Evolutionary conservation across 2,888 invertebrate species (phyloP).

Genomic region (Aromia moschata): DNA sequence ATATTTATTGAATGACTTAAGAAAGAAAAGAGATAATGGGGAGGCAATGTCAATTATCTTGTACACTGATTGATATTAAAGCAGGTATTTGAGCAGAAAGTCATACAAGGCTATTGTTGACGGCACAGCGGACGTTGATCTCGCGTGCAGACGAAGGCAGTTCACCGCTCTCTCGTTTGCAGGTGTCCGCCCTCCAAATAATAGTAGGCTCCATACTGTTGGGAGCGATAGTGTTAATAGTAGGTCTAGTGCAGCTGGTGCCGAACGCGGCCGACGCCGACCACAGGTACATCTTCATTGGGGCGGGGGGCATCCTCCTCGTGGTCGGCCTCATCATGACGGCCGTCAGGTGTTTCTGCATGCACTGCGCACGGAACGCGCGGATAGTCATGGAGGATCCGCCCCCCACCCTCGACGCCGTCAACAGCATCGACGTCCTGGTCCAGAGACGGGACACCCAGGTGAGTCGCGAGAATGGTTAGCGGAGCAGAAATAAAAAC

Average conservation of each 20-base stretch:
- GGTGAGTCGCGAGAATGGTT: no score
- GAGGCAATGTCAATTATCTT: no score
- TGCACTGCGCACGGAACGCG: slow-evolving; percentile 69
- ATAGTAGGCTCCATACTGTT: slow-evolving; percentile 78
- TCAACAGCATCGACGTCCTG: slow-evolving; percentile 67
- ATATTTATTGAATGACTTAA: no score
- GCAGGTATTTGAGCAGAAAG: no score
- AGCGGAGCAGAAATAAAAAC: not conserved
- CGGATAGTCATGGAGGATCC: slow-evolving; percentile 63
- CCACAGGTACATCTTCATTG: slow-evolving; percentile 76
- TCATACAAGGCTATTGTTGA: no score
- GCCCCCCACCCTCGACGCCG: slow-evolving; percentile 61
- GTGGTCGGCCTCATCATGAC: slow-evolving; percentile 72
- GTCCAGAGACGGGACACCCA: slow-evolving; percentile 61
- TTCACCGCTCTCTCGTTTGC: no score
- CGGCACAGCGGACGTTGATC: no score
- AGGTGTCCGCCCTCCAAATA: slow-evolving; percentile 77
- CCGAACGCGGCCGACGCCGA: slow-evolving; percentile 81
- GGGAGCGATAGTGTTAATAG: slow-evolving; percentile 78
- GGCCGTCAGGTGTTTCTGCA: slow-evolving; percentile 73
- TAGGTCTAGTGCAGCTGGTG: slow-evolving; percentile 79
- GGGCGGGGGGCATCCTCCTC: slow-evolving; percentile 72
- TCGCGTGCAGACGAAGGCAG: no score
- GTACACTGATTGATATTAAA: no score
- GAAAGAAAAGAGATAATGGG: no score